Base-by-base conservation (phyloP, 2,888 invertebrate genomes). In the Merodon equestris region DNA sequence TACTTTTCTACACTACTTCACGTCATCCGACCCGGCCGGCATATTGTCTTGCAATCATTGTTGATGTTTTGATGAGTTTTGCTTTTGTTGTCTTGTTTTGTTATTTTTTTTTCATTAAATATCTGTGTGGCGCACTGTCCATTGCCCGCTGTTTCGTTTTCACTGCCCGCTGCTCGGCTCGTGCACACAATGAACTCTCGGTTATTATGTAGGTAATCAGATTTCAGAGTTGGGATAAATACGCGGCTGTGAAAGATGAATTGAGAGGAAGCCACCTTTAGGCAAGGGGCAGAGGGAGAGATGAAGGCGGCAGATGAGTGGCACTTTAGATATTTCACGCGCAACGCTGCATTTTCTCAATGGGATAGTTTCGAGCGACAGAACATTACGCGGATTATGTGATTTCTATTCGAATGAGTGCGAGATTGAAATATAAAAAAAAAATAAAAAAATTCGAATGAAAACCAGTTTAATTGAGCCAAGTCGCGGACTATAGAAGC, bases 161-260 rank as follows among this genome's bases (percentile, higher is more conserved):
- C 34, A 14, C 18, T 54, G 4, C 5, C 45, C 45, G 17, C 14
- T 34, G 19, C 12, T 40, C 48, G 15, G 13, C 18, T 56, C 12
- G 18, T 13, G 15, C 27, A 64, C 58, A 66, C 71, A 50, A 54
- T 71, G 76, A 71, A 76, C 60, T 60, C 66, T 71, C 53, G n/a
- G 36, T 7, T 36, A 36, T 36, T 71, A 76, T 47, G 66, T 53
- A 57, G 58, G 71, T 76, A 76, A 76, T 76, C 71, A 60, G 76
- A 70, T 75, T 42, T 38, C 42, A 45, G 42, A 14, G 27, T 42
- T 15, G 19, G 4, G 42, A 45, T 27, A 34, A 45, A 18, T 36
- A 18, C 15, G 14, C 42, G 36, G 58, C 34, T 60, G 64, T n/a
- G 53, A 38, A 38, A 51, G 36, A 58, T 12, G 68, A 56, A 60